Evolutionary conservation across 2,888 invertebrate genomes (phyloP), one percentile per base, ranked within the genome.

Genomic region (Leptopterna dolabrata): DNA sequence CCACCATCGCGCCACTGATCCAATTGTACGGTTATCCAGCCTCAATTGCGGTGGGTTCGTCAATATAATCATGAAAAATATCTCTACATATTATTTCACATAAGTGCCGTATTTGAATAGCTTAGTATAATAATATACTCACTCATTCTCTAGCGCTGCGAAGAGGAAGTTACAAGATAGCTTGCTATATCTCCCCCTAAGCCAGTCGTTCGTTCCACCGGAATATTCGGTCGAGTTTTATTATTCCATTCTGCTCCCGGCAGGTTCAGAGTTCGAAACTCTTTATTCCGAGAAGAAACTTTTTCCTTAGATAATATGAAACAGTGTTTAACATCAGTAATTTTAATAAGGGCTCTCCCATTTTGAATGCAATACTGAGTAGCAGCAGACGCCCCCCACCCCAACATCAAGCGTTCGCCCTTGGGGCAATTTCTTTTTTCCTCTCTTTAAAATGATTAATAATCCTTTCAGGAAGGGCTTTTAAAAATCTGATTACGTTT

Each of bases 331-430:
- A 51, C 55, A 81, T 24, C 51, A 47, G 81, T 81, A 81, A 81
- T 81, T 81, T 81, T 81, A 81, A 81, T 81, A 81, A 81, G 81
- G 51, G 51, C 51, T 29, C 78, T 47, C 47, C 55, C 81, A 81
- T 81, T 81, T 55, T n/a, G 30, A 81, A 81, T 81, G 81, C 81
- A 73, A 73, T 73, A 73, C 73, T 41, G 36, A 73, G 73, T 36
- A 41, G 36, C 73, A 73, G 36, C 30, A 73, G 73, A 73, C 70
- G 6, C 41, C 36, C 73, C 41, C 73, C 36, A 36, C 36, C 36
- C 19, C 73, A 16, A 7, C 19, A 19, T 73, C 36, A 29, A n/a
- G 4, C 41, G 3, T 73, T 14, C 30, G 19, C 63, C 63, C 63
- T 63, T 24, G 24, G 36, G 73, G 73, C 36, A 36, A 7, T 73